Evolutionary conservation across 2,888 invertebrate genomes (phyloP).

Genomic region (Drosophila percnosoma): DNA sequence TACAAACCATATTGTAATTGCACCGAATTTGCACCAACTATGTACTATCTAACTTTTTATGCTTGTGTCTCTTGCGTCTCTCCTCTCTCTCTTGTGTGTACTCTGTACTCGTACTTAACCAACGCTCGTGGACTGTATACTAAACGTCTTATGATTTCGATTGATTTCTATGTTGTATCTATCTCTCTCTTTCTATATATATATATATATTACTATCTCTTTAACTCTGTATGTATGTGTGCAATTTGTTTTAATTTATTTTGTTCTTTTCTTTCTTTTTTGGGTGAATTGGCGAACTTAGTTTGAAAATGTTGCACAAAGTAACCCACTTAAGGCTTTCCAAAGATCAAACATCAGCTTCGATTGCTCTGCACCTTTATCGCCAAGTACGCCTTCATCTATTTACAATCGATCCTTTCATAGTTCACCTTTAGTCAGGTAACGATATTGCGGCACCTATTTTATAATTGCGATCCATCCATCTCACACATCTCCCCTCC

Average conservation of each 20-base stretch:
- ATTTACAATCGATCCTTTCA: slow-evolving; percentile 84
- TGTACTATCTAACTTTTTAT: slow-evolving; percentile 47
- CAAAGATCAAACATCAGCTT: slow-evolving; percentile 85
- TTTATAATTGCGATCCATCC: neutral
- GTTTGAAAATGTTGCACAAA: slow-evolving; percentile 85
- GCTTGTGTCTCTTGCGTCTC: slow-evolving; percentile 42
- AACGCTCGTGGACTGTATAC: slow-evolving; percentile 36
- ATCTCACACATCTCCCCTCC: slow-evolving; percentile 1
- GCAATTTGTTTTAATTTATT: slow-evolving; percentile 55
- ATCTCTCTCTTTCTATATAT: slow-evolving; percentile 13
- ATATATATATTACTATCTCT: neutral
- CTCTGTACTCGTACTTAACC: slow-evolving; percentile 18
- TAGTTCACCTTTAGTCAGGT: slow-evolving; percentile 85
- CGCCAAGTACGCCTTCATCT: slow-evolving; percentile 85
- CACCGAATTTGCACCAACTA: slow-evolving; percentile 56
- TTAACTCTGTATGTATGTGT: slow-evolving; percentile 32
- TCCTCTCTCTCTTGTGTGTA: slow-evolving; percentile 11
- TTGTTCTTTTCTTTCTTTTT: slow-evolving; percentile 61
- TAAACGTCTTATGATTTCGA: slow-evolving; percentile 53
- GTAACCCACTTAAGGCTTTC: slow-evolving; percentile 85
- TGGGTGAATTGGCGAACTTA: slow-evolving; percentile 79
- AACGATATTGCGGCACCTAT: slow-evolving; percentile 63
- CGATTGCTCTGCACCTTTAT: slow-evolving; percentile 85
- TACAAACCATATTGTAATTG: slow-evolving; percentile 44
- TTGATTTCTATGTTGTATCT: slow-evolving; percentile 26